Conservation (phyloP, 2,797 vertebrate genomes). For the Microhierax caerulescens region DNA sequence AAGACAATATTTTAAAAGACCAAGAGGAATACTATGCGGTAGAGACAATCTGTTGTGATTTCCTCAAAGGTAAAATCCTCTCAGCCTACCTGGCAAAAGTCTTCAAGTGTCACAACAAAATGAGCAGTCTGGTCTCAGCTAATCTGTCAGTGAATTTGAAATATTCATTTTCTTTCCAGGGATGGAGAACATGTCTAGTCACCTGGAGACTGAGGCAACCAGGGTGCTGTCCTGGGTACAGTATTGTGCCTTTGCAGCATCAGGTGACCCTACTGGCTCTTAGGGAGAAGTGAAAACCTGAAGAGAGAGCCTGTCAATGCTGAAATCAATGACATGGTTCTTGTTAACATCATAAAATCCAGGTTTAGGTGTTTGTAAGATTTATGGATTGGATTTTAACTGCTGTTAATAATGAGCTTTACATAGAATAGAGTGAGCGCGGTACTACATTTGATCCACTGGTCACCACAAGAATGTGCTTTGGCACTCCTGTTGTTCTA, state of each 20-base stretch:
- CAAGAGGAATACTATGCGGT: neutral
- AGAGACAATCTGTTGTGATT: neutral
- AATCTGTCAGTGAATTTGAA: neutral
- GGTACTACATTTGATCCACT: neutral
- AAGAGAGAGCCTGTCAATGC: neutral
- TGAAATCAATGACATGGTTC: neutral
- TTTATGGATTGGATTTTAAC: neutral
- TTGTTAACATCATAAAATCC: neutral
- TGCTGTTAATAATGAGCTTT: neutral
- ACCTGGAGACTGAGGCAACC: neutral
- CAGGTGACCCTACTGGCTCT: neutral
- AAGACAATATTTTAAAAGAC: neutral
- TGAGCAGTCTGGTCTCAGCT: neutral
- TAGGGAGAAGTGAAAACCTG: neutral
- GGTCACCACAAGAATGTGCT: neutral
- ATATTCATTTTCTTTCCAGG: neutral
- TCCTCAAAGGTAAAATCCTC: neutral
- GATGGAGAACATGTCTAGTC: neutral
- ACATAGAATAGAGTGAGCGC: neutral
- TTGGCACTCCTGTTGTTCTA: neutral
- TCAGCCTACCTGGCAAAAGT: neutral
- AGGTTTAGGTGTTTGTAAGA: neutral
- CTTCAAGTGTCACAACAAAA: neutral
- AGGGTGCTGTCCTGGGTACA: neutral
- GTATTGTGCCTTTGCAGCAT: neutral